Evolutionary conservation across 1,140 invertebrate genomes (phyloP), one percentile per base, ranked within the genome.

Genomic region (Scaptomyza pallida): DNA sequence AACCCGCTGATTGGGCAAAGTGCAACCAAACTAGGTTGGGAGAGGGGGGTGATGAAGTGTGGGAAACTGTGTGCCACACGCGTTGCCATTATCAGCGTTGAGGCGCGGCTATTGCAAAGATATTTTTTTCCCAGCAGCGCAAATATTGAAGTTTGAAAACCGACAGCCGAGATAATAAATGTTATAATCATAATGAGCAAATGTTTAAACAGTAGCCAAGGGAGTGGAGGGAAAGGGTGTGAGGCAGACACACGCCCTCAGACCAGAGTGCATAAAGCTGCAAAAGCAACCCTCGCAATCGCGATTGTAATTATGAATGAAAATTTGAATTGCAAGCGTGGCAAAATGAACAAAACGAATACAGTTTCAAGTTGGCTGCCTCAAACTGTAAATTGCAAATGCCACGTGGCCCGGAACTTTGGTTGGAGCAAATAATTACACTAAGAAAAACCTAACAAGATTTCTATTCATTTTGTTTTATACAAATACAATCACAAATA

Each of bases 181-280:
- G 68, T 80, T 80, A 86, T 79, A 80, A 71, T 67, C 75, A 86
- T 85, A 85, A 85, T 85, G 80, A 85, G 80, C 80, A 80, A 85
- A 85, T 85, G 78, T 85, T 85, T 85, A 70, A 86, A 75, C 51
- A 77, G 45, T 33, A 37, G 15, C 47, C 15, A 44, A 15, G 33
- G 33, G 33, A n/a, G 9, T 12, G 44, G 47, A 5, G 30, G 0
- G n/a, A 52, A 17, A 16, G n/a, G 10, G 16, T 9, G n/a, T 10
- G 50, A 10, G 8, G 26, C 6, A 4, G 8, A 6, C 40, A 67
- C 41, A 16, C 45, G 19, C 21, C 43, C n/a, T n/a, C n/a, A n/a
- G n/a, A n/a, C n/a, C 33, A 23, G 44, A 21, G 44, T 60, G 59
- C 64, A 72, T 63, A 73, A 61, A 13, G 26, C n/a, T n/a, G n/a